Conservation (phyloP, 2,113 vertebrate genomes). For the Tor tambroides region DNA sequence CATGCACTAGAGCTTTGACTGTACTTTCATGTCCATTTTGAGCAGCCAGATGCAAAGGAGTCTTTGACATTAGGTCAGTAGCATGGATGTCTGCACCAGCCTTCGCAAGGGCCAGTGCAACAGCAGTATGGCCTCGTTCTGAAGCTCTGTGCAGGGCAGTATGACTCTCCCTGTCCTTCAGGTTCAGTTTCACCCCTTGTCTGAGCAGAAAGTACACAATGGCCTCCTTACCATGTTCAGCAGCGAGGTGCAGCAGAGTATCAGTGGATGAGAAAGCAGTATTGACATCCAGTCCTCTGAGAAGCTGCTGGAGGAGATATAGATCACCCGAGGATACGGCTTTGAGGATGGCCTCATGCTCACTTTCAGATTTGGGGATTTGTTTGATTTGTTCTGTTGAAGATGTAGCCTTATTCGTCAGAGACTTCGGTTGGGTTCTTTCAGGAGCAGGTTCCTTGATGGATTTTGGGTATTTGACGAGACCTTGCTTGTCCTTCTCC, state of each 20-base stretch:
- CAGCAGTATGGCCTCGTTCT: constrained; percentile 65
- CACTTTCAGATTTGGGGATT: constrained; percentile 36
- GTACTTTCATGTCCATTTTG: constrained; percentile 63
- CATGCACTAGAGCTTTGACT: constrained; percentile 68
- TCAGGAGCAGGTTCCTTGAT: neutral
- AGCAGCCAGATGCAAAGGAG: constrained; percentile 71
- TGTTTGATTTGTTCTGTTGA: constrained; percentile 44
- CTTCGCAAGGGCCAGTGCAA: constrained; percentile 62
- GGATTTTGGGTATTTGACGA: constrained; percentile 33
- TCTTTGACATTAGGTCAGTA: constrained; percentile 67
- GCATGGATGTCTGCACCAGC: constrained; percentile 68
- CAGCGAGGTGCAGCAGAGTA: constrained; percentile 77
- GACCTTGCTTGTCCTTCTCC: constrained; percentile 73
- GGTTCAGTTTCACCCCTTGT: constrained; percentile 71
- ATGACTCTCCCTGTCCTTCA: constrained; percentile 69
- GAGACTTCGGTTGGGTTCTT: constrained; percentile 18
- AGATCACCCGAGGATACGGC: constrained; percentile 65
- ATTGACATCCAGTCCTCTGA: constrained; percentile 64
- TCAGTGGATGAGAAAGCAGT: constrained; percentile 62
- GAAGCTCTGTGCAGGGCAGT: constrained; percentile 79
- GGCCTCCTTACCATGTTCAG: constrained; percentile 66
- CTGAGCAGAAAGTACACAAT: constrained; percentile 72
- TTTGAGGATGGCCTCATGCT: constrained; percentile 57
- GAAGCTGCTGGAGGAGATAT: constrained; percentile 62
- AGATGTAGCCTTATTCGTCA: constrained; percentile 13